Evolutionary conservation across 2,113 vertebrate species (phyloP).

Genomic region (Anthoscopus minutus): DNA sequence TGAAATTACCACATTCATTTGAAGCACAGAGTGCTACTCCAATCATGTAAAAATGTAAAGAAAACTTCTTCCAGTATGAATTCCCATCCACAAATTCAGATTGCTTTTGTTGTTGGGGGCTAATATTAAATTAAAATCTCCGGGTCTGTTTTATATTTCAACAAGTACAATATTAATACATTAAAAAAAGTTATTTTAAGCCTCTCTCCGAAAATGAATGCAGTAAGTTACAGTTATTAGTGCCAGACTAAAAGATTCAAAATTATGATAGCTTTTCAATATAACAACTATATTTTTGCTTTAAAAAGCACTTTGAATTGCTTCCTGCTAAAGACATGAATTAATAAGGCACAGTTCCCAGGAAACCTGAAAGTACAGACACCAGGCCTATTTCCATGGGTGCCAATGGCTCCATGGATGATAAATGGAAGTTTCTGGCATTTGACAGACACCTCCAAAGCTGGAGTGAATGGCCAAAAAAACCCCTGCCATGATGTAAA

Average conservation of each 20-base stretch:
- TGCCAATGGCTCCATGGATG: neutral
- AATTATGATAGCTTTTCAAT: conserved; percentile 44
- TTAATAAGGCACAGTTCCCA: conserved; percentile 52
- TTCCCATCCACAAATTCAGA: conserved; percentile 21
- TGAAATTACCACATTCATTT: conserved; percentile 24
- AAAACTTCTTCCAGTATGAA: conserved; percentile 3
- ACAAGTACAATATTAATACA: conserved; percentile 23
- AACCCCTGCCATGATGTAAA: neutral
- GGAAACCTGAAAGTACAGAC: conserved; percentile 38
- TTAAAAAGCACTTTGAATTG: conserved; percentile 38
- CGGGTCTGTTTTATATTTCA: conserved; percentile 20
- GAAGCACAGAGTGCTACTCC: neutral
- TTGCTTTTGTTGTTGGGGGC: conserved; percentile 26
- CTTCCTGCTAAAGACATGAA: conserved; percentile 25
- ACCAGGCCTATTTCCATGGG: neutral
- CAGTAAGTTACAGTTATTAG: conserved; percentile 45
- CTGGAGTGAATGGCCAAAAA: neutral
- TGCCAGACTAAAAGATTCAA: conserved; percentile 15
- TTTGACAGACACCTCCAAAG: neutral
- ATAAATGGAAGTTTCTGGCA: conserved; percentile 16
- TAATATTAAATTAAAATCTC: conserved; percentile 45
- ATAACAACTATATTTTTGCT: conserved; percentile 53
- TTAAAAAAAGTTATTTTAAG: conserved; percentile 42
- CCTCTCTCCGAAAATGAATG: conserved; percentile 21
- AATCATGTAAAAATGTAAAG: conserved; percentile 2